A percentile compares a stretch with the other conserved stretches of the same genome.
phyloP scores from a whole-genome alignment of 2,113 vertebrate species.

The Tychaedon coryphoeus region DNA sequence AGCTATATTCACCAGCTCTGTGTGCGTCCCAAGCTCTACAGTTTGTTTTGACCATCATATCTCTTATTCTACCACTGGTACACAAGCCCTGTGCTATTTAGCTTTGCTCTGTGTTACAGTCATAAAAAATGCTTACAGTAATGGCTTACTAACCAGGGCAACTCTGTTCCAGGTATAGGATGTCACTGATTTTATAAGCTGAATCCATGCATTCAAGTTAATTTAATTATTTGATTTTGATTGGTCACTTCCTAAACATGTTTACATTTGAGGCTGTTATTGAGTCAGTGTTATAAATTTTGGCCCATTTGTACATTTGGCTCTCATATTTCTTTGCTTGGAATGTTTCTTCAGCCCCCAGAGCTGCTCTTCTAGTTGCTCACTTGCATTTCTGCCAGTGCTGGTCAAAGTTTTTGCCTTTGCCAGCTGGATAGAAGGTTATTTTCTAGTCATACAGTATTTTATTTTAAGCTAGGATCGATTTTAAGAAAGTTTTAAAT shows the following conservation, averaged over 20 bases:
- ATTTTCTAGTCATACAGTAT: not conserved
- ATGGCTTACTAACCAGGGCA: not conserved
- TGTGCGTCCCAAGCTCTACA: not conserved
- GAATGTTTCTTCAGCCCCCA: not conserved
- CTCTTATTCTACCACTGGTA: not conserved
- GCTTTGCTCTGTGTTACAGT: not conserved
- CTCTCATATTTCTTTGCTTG: not conserved
- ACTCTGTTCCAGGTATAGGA: not conserved
- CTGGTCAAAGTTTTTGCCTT: constrained; percentile 8
- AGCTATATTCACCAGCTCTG: not conserved
- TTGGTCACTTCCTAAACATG: not conserved
- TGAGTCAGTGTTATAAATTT: not conserved
- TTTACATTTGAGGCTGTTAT: not conserved
- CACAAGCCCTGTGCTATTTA: accelerated
- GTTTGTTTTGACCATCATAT: not conserved
- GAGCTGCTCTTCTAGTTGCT: not conserved
- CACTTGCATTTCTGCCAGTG: not conserved
- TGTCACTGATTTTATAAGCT: not conserved
- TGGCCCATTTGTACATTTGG: not conserved
- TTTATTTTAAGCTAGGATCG: not conserved
- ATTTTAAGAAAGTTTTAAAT: not conserved
- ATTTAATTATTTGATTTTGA: not conserved
- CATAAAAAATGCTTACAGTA: not conserved
- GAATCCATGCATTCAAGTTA: not conserved
- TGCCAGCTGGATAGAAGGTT: constrained; percentile 1